Conservation (phyloP, 2,888 invertebrate species). For the Tetramorium bicarinatum region DNA sequence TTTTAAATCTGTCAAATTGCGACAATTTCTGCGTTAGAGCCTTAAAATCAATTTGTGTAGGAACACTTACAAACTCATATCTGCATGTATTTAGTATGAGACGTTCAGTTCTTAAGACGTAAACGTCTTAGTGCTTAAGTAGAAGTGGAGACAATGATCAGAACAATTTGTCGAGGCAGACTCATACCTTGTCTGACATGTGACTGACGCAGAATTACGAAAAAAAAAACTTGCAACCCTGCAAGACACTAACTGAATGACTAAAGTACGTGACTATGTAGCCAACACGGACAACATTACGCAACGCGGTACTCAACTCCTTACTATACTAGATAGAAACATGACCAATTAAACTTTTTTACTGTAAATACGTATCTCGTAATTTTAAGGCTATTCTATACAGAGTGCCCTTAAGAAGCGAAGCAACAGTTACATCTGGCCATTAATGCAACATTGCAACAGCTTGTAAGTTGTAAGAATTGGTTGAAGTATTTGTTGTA, state of each 20-base stretch:
- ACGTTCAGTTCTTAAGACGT: conserved; percentile 71
- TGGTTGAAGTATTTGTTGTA: not conserved
- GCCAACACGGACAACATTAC: conserved; percentile 83
- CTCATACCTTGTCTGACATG: conserved; percentile 75
- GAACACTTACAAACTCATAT: conserved; percentile 52
- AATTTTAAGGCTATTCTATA: conserved; percentile 84
- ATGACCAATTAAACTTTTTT: conserved; percentile 86
- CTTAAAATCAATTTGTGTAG: conserved; percentile 60
- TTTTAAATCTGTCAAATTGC: conserved; percentile 69
- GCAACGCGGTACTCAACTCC: conserved; percentile 82
- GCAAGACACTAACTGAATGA: conserved; percentile 80
- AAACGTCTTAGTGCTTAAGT: conserved; percentile 79
- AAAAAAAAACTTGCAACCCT: conserved; percentile 74
- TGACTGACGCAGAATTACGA: conserved; percentile 80
- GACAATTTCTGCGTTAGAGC: conserved; percentile 56
- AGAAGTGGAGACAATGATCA: conserved; percentile 75
- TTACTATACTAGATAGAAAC: conserved; percentile 83
- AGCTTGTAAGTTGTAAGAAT: conserved; percentile 5
- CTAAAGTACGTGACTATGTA: conserved; percentile 82
- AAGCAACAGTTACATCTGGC: conserved; percentile 56
- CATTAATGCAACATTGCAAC: conserved; percentile 18
- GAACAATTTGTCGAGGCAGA: conserved; percentile 70
- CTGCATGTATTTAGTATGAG: conserved; percentile 68
- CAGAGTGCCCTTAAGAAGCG: conserved; percentile 80
- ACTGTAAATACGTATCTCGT: conserved; percentile 86